Evolutionary conservation across 1,140 invertebrate species (phyloP).

Genomic region (Diorhabda elongata): DNA sequence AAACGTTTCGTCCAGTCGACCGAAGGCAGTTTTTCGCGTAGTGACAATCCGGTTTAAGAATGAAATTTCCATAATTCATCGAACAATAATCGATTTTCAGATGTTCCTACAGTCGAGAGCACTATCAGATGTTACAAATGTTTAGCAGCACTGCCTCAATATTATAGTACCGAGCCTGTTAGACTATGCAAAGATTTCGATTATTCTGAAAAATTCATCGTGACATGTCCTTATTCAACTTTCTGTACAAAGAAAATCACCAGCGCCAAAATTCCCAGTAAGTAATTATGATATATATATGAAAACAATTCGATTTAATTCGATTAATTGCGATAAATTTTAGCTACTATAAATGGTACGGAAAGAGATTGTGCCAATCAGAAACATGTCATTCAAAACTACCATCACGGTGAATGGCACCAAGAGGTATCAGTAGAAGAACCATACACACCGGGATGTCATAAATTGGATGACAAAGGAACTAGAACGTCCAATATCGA

Average conservation of each 20-base stretch:
- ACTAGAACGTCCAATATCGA: conserved; percentile 51
- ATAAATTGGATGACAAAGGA: conserved; percentile 56
- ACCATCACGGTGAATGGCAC: conserved; percentile 58
- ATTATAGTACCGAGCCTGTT: conserved; percentile 51
- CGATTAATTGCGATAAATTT: not conserved
- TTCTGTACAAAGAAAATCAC: conserved; percentile 71
- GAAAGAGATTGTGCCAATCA: conserved; percentile 70
- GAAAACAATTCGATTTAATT: not conserved
- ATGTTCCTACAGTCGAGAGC: conserved; percentile 25
- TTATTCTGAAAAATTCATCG: conserved; percentile 59
- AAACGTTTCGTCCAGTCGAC: too few relatives aligned
- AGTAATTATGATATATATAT: not conserved
- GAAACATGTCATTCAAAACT: conserved; percentile 58
- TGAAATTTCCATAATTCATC: too few relatives aligned
- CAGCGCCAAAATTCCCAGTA: conserved; percentile 34
- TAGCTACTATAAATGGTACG: conserved; percentile 60
- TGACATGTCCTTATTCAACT: conserved; percentile 73
- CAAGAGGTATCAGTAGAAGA: conserved; percentile 57
- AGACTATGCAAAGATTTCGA: conserved; percentile 69
- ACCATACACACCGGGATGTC: conserved; percentile 65
- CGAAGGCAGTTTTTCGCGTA: too few relatives aligned
- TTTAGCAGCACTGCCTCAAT: conserved; percentile 54
- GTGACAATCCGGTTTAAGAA: too few relatives aligned
- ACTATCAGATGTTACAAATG: conserved; percentile 63
- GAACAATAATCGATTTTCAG: conserved; percentile 25